These are phyloP conservation scores for Meles meles DNA, from an alignment of 2,113 vertebrate genomes.

Conservation along the genomic window DNA sequence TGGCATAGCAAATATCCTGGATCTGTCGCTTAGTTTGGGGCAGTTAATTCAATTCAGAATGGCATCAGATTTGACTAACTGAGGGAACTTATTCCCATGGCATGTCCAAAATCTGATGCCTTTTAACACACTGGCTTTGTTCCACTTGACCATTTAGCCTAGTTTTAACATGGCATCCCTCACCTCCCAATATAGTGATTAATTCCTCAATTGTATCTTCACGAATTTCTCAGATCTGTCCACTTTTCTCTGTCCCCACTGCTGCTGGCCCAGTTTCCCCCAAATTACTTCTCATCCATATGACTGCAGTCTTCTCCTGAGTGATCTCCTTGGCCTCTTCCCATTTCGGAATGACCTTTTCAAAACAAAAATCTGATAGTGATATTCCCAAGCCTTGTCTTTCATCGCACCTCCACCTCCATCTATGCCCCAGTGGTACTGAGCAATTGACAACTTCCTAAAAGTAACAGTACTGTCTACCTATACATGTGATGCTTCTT, in stretches of 20 bases:
- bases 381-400: background rate
- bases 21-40: background rate
- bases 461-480: background rate
- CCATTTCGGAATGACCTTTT: background rate
- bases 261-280: background rate
- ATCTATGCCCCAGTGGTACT: background rate
- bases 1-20: background rate
- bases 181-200: background rate
- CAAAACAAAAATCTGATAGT: background rate
- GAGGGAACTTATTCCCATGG: background rate
- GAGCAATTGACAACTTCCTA: background rate
- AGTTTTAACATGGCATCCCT: background rate
- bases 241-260: background rate
- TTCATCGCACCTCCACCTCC: background rate
- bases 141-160: background rate
- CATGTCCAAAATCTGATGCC: background rate
- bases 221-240: background rate
- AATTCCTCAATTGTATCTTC: background rate
- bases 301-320: background rate
- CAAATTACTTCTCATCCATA: background rate
- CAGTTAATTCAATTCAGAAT: slow-evolving; percentile 20
- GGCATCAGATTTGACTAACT: background rate
- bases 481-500: background rate
- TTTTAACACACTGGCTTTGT: background rate
- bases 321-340: background rate